Evolutionary conservation across 2,113 vertebrate genomes (phyloP).

Genomic region (Tauraco erythrolophus): DNA sequence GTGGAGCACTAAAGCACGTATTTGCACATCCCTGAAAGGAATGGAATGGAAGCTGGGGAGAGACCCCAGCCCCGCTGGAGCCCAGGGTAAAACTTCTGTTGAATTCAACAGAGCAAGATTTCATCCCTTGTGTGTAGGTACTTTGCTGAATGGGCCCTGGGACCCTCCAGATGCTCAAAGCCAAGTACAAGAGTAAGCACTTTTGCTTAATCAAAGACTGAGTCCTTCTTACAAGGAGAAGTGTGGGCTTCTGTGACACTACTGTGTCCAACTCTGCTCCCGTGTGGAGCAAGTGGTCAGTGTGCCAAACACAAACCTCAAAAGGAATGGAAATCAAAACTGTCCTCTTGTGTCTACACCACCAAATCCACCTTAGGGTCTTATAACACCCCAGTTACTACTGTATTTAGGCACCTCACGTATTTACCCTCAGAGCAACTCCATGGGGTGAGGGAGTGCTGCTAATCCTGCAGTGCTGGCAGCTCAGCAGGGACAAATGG

Average conservation of each 20-base stretch:
- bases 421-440: neutral
- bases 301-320: neutral
- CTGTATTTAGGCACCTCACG: neutral
- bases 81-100: neutral
- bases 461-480: neutral
- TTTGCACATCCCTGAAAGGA: neutral
- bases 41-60: neutral
- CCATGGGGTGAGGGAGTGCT: neutral
- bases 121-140: neutral
- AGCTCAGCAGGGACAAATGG: neutral
- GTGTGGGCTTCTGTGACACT: neutral
- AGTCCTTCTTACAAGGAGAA: neutral
- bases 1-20: neutral
- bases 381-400: neutral
- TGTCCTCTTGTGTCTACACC: neutral
- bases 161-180: neutral
- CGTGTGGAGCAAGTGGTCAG: neutral
- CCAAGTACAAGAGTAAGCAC: neutral
- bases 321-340: neutral
- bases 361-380: neutral
- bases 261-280: neutral
- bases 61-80: neutral
- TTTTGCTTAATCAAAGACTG: neutral
- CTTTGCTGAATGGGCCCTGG: neutral
- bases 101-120: neutral